These are phyloP conservation scores for Psilanteris sp. DNA, from an alignment of 1,140 invertebrate genomes.

Conservation along the genomic window DNA sequence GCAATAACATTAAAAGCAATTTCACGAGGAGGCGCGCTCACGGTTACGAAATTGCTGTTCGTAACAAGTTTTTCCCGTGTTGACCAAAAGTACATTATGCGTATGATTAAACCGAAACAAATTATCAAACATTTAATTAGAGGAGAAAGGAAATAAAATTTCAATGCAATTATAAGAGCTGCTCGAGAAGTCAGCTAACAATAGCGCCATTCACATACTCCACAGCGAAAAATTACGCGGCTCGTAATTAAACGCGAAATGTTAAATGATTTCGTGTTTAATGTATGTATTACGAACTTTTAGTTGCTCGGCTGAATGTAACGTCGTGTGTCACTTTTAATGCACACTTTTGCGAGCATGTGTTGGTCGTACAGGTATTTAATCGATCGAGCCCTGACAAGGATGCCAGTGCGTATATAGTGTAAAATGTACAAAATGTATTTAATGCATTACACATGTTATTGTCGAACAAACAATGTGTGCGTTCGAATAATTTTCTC, in stretches of 20 bases:
- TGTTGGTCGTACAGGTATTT: constrained; percentile 39
- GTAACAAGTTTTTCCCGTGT: neutral
- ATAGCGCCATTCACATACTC: neutral
- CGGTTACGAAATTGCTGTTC: neutral
- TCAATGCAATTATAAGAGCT: constrained; percentile 23
- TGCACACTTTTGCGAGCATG: constrained; percentile 36
- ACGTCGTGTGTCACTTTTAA: constrained; percentile 42
- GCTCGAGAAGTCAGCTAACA: neutral
- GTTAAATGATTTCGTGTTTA: constrained; percentile 43
- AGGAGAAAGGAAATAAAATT: constrained; percentile 4
- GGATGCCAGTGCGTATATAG: constrained; percentile 34
- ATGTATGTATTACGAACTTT: constrained; percentile 37
- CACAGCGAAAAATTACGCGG: constrained; percentile 12
- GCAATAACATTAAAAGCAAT: constrained; percentile 6
- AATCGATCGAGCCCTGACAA: constrained; percentile 49
- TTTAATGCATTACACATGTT: constrained; percentile 44
- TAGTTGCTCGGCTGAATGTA: constrained; percentile 20
- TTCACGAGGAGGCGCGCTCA: neutral
- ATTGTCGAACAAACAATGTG: constrained; percentile 10
- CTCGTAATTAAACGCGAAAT: constrained; percentile 41
- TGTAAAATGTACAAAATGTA: constrained; percentile 35
- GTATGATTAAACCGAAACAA: constrained; percentile 28
- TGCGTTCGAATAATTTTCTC: constrained; percentile 25
- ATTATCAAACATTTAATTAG: constrained; percentile 28
- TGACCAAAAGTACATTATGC: constrained; percentile 14